phyloP scores from a whole-genome alignment of 2,113 vertebrate genomes.

The Gallinago jamesoni region DNA sequence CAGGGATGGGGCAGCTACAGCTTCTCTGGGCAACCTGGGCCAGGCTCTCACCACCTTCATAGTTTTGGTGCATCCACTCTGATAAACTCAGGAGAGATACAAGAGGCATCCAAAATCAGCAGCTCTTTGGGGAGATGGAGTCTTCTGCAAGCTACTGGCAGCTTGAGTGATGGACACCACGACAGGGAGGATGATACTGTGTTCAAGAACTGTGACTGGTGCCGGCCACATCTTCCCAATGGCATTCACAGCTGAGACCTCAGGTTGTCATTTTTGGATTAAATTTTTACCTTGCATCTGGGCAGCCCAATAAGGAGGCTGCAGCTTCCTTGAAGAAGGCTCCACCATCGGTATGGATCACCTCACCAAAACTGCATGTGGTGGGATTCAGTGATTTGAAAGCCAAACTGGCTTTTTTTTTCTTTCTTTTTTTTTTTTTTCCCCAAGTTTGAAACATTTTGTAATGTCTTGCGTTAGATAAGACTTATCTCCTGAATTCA shows the following conservation, averaged over 20 bases:
- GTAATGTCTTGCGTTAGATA: neutral
- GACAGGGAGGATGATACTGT: fast-evolving
- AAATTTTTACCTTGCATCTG: neutral
- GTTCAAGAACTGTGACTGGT: neutral
- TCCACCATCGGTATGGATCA: neutral
- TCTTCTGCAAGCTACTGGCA: neutral
- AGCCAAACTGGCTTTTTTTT: neutral
- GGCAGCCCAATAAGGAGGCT: neutral
- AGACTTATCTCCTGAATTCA: slow-evolving; percentile 13
- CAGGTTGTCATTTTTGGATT: neutral
- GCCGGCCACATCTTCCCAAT: neutral
- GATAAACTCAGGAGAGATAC: neutral
- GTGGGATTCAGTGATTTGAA: neutral
- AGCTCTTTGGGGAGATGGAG: neutral
- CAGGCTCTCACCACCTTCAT: neutral
- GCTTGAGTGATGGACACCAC: neutral
- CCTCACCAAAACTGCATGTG: neutral
- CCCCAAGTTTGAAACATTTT: neutral
- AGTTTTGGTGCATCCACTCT: neutral
- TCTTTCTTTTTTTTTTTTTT: neutral
- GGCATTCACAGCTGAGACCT: neutral
- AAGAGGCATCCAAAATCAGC: neutral
- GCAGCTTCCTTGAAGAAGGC: neutral
- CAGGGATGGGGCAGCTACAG: neutral
- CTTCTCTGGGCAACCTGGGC: neutral